Conservation (phyloP, 2,797 vertebrate species). For the Eulemur rubriventer region DNA sequence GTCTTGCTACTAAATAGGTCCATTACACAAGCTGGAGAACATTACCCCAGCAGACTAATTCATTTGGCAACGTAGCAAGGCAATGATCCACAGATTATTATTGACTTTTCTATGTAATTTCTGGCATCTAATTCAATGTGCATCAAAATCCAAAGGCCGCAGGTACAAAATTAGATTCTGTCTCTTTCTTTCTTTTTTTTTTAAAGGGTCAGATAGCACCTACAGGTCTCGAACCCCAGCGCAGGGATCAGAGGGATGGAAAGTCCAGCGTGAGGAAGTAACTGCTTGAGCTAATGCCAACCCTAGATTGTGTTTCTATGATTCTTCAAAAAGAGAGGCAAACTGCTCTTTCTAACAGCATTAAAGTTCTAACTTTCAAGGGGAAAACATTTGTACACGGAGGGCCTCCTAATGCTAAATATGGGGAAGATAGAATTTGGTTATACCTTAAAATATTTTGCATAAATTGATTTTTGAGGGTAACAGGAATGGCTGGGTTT, state of each 20-base stretch:
- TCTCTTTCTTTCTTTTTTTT: background rate
- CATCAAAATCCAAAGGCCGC: conserved; percentile 30
- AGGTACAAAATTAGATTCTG: background rate
- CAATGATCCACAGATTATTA: conserved; percentile 16
- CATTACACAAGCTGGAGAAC: conserved; percentile 53
- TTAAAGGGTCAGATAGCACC: too few species aligned
- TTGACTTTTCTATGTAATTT: background rate
- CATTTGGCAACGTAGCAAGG: background rate
- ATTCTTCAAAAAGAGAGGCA: background rate
- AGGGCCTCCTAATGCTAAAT: background rate
- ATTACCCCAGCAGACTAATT: conserved; percentile 21
- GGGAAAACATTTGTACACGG: background rate
- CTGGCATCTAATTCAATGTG: conserved; percentile 10
- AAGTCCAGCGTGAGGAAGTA: too few species aligned
- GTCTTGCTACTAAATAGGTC: conserved; percentile 42
- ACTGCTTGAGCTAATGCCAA: too few species aligned
- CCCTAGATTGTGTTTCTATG: background rate
- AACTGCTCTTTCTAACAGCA: background rate
- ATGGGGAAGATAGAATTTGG: background rate
- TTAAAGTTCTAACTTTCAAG: background rate
- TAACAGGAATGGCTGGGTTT: background rate
- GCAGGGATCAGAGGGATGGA: too few species aligned
- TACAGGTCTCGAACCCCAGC: too few species aligned
- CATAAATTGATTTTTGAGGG: background rate
- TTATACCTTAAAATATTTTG: conserved; percentile 33